Evolutionary conservation across 1,140 invertebrate genomes (phyloP).

Genomic region (Globodera ellingtonae): DNA sequence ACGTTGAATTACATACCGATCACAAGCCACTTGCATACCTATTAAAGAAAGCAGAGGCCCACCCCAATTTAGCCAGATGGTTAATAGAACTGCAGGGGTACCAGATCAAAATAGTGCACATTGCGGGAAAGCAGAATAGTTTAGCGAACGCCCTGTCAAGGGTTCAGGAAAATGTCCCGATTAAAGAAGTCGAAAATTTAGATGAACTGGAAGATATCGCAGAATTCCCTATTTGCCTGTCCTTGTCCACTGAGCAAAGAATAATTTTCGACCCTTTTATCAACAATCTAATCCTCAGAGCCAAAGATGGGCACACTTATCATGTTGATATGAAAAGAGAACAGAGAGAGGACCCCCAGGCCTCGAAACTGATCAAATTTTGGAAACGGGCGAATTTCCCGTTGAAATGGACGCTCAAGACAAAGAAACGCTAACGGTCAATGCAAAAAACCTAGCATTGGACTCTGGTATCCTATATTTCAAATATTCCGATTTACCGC

Average conservation of each 20-base stretch:
- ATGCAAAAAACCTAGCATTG: conserved; percentile 1
- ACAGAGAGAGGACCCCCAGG: neutral
- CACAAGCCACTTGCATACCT: conserved; percentile 2
- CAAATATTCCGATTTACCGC: conserved; percentile 33
- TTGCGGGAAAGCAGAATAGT: neutral
- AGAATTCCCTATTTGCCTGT: neutral
- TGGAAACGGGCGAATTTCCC: conserved; percentile 3
- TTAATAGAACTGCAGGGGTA: neutral
- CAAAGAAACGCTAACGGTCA: conserved; percentile 13
- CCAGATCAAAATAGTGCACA: neutral
- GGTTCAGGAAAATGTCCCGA: neutral
- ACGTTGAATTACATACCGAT: conserved; percentile 20
- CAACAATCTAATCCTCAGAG: neutral
- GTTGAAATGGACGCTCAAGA: conserved; percentile 13
- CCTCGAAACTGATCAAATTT: neutral
- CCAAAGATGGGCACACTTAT: neutral
- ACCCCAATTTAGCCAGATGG: neutral
- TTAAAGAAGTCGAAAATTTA: neutral
- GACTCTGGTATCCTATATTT: conserved; percentile 35
- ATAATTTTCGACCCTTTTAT: neutral
- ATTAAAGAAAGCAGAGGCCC: neutral
- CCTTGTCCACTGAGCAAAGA: neutral
- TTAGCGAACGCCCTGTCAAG: neutral
- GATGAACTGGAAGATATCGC: neutral
- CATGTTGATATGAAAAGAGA: neutral